A percentile compares a stretch with the other conserved stretches of the same genome.
Conservation (phyloP, 2,888 invertebrate genomes). For the Thereva nobilitata region DNA sequence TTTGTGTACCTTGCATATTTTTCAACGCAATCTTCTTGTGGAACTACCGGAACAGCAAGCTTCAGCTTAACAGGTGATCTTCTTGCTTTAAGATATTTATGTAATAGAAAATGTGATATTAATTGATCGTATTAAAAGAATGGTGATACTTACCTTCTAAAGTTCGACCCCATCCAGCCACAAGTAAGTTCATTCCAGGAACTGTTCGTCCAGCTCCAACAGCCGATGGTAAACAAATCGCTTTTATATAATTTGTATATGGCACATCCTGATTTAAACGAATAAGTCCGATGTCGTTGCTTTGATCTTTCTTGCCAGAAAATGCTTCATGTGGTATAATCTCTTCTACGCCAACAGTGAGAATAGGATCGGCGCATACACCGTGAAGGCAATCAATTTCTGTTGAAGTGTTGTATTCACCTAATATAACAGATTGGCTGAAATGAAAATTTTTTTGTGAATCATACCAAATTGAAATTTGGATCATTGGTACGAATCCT, state of each 20-base stretch:
- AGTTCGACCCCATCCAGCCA: slow-evolving; percentile 69
- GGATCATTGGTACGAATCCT: too few relatives aligned
- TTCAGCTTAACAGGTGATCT: slow-evolving; percentile 64
- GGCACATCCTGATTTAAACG: slow-evolving; percentile 63
- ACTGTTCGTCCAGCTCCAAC: slow-evolving; percentile 44
- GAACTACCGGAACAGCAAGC: slow-evolving; percentile 63
- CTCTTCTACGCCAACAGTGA: slow-evolving; percentile 67
- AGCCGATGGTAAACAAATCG: slow-evolving; percentile 64
- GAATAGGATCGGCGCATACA: slow-evolving; percentile 60
- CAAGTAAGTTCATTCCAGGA: slow-evolving; percentile 53
- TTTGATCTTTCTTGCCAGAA: slow-evolving; percentile 64
- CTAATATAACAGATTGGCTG: slow-evolving; percentile 51
- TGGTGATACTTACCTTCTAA: slow-evolving; percentile 49
- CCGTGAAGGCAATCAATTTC: slow-evolving; percentile 55
- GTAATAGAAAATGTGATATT: neutral
- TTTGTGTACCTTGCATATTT: slow-evolving; percentile 43
- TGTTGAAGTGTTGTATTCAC: slow-evolving; percentile 52
- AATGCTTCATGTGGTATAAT: slow-evolving; percentile 69
- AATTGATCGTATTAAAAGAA: slow-evolving; percentile 18
- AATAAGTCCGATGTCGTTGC: slow-evolving; percentile 73
- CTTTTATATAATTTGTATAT: slow-evolving; percentile 63
- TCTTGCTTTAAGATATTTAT: slow-evolving; percentile 42
- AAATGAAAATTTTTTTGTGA: slow-evolving; percentile 30
- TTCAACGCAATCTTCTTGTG: slow-evolving; percentile 48
- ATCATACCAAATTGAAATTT: neutral